phyloP scores from a whole-genome alignment of 2,888 invertebrate species.

The Halictus quadricinctus region DNA sequence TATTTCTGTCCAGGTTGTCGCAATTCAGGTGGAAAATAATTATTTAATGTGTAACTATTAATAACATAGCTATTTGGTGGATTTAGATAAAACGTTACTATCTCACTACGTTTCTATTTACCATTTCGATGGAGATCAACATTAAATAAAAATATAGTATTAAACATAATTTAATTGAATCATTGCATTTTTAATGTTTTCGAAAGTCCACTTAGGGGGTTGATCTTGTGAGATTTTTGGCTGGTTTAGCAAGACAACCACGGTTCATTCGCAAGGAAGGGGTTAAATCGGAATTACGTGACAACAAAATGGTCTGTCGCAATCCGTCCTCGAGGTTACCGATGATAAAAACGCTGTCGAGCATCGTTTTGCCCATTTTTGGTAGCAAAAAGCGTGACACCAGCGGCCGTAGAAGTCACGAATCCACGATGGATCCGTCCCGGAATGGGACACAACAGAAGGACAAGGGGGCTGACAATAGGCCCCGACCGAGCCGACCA shows the following conservation, averaged over 20 bases:
- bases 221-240: no score
- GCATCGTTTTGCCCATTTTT: background rate
- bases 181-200: no score
- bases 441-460: background rate
- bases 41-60: no score
- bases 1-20: no score
- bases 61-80: no score
- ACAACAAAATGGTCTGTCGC: background rate
- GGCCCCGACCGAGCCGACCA: slow-evolving; percentile 30
- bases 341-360: background rate
- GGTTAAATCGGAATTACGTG: background rate
- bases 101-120: no score
- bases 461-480: slow-evolving; percentile 25
- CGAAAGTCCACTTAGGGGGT: no score
- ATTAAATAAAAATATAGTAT: no score
- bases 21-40: no score
- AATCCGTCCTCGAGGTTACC: background rate
- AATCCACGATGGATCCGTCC: background rate
- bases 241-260: background rate
- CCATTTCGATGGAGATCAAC: no score
- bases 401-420: slow-evolving; percentile 10
- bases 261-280: background rate
- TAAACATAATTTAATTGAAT: no score
- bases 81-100: no score
- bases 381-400: background rate